These are phyloP conservation scores for Papilio helenus DNA, from an alignment of 1,140 invertebrate genomes.

Conservation along the genomic window DNA sequence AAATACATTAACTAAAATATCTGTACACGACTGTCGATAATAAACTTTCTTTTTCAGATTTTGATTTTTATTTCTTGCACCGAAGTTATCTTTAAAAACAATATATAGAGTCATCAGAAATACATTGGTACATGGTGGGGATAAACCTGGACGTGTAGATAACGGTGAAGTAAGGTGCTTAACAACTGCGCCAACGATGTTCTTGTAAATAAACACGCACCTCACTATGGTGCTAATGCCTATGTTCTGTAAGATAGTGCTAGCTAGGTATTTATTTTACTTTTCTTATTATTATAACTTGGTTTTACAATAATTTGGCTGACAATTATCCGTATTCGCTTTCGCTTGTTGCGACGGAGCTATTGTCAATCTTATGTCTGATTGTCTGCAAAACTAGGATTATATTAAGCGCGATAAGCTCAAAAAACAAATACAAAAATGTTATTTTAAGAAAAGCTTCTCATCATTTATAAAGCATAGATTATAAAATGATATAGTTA, in stretches of 20 bases:
- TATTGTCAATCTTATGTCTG: neutral
- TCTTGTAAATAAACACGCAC: no score
- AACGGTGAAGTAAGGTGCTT: neutral
- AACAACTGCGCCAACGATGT: neutral
- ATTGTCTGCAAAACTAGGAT: neutral
- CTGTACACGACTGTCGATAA: conserved; percentile 53
- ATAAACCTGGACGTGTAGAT: neutral
- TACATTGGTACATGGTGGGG: neutral
- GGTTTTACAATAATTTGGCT: neutral
- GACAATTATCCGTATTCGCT: neutral
- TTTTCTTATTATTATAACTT: neutral
- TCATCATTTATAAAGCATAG: neutral
- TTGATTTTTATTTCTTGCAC: neutral
- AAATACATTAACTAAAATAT: conserved; percentile 48
- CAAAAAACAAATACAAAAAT: no score
- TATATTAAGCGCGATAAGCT: neutral
- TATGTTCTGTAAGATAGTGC: neutral
- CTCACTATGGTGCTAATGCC: neutral
- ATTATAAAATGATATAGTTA: neutral
- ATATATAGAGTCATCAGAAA: neutral
- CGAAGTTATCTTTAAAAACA: neutral
- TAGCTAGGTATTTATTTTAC: neutral
- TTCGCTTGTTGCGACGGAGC: neutral
- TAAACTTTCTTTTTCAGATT: conserved; percentile 60
- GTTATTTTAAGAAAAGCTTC: neutral